These are phyloP conservation scores for Nasonia oneida DNA, from an alignment of 2,888 invertebrate genomes.

Conservation along the genomic window DNA sequence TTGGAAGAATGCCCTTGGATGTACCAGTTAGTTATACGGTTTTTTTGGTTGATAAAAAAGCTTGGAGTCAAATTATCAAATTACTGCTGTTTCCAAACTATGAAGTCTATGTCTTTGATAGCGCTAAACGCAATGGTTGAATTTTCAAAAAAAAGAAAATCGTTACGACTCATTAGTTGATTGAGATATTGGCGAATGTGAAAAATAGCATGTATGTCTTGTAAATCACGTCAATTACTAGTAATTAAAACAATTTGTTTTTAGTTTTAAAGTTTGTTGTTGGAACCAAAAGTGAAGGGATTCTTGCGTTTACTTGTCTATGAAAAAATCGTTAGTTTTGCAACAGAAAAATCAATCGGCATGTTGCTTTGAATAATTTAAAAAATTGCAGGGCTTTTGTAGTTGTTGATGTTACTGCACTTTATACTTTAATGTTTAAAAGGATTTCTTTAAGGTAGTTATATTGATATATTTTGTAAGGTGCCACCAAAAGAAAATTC, in stretches of 20 bases:
- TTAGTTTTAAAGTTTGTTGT: conserved; percentile 39
- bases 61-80: conserved; percentile 42
- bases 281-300: conserved; percentile 15
- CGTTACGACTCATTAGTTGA: neutral
- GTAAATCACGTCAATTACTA: conserved; percentile 54
- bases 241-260: conserved; percentile 46
- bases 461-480: conserved; percentile 54
- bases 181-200: conserved; percentile 19
- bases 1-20: conserved; percentile 33
- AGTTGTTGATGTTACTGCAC: conserved; percentile 46
- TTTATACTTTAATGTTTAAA: conserved; percentile 36
- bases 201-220: conserved; percentile 38
- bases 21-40: conserved; percentile 25
- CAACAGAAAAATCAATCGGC: conserved; percentile 24
- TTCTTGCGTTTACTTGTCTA: conserved; percentile 27
- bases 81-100: conserved; percentile 24
- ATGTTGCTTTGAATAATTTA: conserved; percentile 32
- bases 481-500: conserved; percentile 54
- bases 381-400: conserved; percentile 25
- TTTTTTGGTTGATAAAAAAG: conserved; percentile 41
- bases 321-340: conserved; percentile 33
- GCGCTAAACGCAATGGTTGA: conserved; percentile 32
- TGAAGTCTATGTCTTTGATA: conserved; percentile 26
- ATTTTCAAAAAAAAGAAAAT: conserved; percentile 18
- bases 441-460: conserved; percentile 30